Percentiles rank a stretch among this genome's conserved stretches.
phyloP scores from a whole-genome alignment of 2,888 invertebrate genomes.

The Pecten maximus region DNA sequence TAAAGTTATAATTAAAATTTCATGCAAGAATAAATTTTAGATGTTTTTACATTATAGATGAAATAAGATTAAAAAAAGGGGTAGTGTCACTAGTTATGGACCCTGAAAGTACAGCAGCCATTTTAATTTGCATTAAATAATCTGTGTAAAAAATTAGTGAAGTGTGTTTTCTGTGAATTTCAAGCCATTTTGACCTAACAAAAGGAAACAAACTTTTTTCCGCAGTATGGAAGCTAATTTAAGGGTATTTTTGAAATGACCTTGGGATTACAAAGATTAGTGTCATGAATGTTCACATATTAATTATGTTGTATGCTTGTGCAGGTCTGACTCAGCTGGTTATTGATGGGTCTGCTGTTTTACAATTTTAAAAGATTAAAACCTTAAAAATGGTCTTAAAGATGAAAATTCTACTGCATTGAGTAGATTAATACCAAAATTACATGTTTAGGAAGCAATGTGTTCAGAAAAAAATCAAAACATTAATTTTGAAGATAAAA shows the following conservation, averaged over 20 bases:
- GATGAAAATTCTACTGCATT: slow-evolving; percentile 24
- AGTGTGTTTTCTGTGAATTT: background rate
- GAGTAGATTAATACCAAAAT: slow-evolving; percentile 24
- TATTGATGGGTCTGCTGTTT: background rate
- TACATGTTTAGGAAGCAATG: slow-evolving; percentile 30
- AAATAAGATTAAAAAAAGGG: no score
- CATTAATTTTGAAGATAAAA: slow-evolving; percentile 30
- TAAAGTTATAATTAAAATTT: background rate
- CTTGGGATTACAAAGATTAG: slow-evolving; percentile 7
- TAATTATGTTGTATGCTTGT: slow-evolving; percentile 7
- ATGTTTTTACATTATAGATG: background rate
- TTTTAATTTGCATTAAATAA: background rate
- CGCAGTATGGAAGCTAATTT: background rate
- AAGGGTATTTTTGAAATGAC: background rate
- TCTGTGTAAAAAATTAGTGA: background rate
- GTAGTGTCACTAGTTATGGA: background rate
- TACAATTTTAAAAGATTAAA: slow-evolving; percentile 35
- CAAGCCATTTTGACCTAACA: background rate
- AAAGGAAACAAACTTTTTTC: background rate
- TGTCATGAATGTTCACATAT: background rate
- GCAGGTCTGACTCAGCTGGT: background rate
- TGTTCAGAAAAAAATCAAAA: background rate
- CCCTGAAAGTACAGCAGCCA: background rate
- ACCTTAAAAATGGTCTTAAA: slow-evolving; percentile 31
- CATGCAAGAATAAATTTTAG: background rate